A percentile compares a stretch with the other conserved stretches of the same genome.
These are phyloP conservation scores for Acholoe squamosa DNA, from an alignment of 2,888 invertebrate species.

Conservation along the genomic window DNA sequence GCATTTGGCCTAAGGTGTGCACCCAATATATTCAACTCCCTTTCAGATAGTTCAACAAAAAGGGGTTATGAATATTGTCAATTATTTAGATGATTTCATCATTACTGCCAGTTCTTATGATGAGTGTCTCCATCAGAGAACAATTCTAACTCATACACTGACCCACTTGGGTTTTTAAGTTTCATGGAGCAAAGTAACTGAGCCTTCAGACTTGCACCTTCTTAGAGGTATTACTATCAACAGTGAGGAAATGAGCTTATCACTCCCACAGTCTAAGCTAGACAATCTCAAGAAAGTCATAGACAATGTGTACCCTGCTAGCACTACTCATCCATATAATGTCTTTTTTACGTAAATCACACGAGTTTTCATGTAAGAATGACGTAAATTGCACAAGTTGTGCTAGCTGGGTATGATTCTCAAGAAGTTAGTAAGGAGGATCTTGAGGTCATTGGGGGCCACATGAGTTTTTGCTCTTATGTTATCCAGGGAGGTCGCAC, in stretches of 20 bases:
- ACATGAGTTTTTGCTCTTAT: background rate
- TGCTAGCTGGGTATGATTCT: background rate
- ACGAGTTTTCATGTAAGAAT: no score
- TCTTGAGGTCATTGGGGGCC: background rate
- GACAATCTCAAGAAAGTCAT: background rate
- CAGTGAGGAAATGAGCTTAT: background rate
- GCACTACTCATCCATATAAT: no score
- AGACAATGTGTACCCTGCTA: background rate
- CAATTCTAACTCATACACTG: background rate
- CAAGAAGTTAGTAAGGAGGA: background rate
- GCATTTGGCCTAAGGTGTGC: background rate
- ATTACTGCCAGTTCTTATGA: background rate
- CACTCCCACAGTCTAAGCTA: background rate
- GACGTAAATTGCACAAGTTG: no score
- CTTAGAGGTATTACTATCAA: background rate
- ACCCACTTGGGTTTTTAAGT: background rate
- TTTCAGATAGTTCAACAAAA: background rate
- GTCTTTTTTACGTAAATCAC: no score
- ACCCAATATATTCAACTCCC: background rate
- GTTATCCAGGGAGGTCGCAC: background rate
- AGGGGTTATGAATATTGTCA: background rate
- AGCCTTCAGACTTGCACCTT: background rate
- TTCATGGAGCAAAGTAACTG: background rate
- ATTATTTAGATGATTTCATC: background rate
- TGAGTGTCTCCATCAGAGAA: background rate